Percentiles rank a stretch among this genome's conserved stretches.
These are phyloP conservation scores for Polyommatus icarus DNA, from an alignment of 2,888 invertebrate species.

Conservation along the genomic window DNA sequence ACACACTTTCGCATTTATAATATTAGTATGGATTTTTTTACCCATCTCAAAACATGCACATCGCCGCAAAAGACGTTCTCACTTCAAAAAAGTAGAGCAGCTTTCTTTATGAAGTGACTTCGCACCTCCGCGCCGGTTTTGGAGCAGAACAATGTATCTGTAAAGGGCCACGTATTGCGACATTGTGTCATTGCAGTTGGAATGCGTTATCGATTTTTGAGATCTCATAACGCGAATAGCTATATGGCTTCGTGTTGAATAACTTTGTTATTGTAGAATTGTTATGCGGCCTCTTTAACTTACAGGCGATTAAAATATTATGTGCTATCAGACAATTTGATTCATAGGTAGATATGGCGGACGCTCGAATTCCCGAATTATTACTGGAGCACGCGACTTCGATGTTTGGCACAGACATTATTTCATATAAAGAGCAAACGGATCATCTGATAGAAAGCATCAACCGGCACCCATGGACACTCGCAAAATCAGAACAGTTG, in stretches of 20 bases:
- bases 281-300: background rate
- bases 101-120: background rate
- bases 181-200: slow-evolving; percentile 1
- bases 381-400: no score
- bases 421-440: no score
- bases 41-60: background rate
- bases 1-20: no score
- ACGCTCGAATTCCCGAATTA: no score
- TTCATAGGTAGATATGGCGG: no score
- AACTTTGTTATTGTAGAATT: slow-evolving; percentile 9
- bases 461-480: no score
- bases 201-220: slow-evolving; percentile 24
- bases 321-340: no score
- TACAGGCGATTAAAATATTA: no score
- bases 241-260: slow-evolving; percentile 10
- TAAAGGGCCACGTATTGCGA: background rate
- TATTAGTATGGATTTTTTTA: no score
- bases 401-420: no score
- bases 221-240: slow-evolving; percentile 20
- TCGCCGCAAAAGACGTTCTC: background rate
- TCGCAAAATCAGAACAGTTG: no score
- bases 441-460: no score
- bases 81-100: background rate
- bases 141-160: background rate
- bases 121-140: background rate